Evolutionary conservation across 2,113 vertebrate genomes (phyloP), one percentile per base, ranked within the genome.

Genomic region (Scartelaos histophorus): DNA sequence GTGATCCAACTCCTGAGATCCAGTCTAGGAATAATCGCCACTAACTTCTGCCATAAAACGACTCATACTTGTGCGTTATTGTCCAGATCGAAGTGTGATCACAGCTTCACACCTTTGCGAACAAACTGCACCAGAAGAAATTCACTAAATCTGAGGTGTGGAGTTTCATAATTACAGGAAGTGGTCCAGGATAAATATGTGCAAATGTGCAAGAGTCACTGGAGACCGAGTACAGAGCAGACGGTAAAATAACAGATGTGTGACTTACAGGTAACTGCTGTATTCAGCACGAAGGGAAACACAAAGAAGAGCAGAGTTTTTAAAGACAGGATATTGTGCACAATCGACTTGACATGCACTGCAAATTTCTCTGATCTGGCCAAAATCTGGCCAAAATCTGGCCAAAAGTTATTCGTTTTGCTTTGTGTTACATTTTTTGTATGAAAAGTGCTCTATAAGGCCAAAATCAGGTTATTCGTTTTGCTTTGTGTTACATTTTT

Each of bases 131-230:
- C 56, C 56, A 25, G 25, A 9, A 57, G 53, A 54, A 13, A 25
- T 58, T 29, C 15, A 60, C 57, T 60, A 5, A 25, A 60, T 22
- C 3, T 1, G 25, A 62, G 34, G 34, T 35, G 58, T 34, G 6
- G 7, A 34, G 29, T 62, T 64, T 64, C 34, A 64, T 38, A 38
- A 64, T n/a, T 38, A 64, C 17, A 35, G 61, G 17, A 64, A 64
- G 34, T 64, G 29, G 7, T 35, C 29, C 7, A 19, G n/a, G 29
- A 29, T 1, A 38, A n/a, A 58, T 43, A 34, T 34, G 57, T 60
- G 57, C 13, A 29, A 60, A 60, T 21, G 54, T 56, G n/a, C 22
- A 6, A 54, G 3, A 19, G 51, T 54, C 19, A 19, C 51, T n/a
- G 17, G 51, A 56, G 19, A 56, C n/a, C 12, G 53, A 56, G 17